Base-by-base conservation (phyloP, 2,797 vertebrate species). In the Silurus lanzhouensis region DNA sequence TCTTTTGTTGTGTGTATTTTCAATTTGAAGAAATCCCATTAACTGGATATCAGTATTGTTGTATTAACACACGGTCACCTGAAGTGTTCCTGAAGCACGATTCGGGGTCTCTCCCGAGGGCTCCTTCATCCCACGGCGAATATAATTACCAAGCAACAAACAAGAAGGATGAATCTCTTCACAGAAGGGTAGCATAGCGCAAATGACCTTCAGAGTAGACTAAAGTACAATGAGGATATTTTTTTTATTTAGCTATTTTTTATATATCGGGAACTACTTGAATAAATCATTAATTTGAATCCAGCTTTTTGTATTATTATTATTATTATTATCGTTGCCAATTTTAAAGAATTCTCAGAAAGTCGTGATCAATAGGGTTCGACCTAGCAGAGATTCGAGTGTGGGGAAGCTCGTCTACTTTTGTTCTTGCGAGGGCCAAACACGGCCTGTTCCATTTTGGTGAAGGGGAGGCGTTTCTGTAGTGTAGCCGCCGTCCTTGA, bases 111-210 rank as follows among this genome's bases (percentile, higher is more conserved):
- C 77, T 68, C 58, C 22, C 31, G 64, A 84, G 67, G 46, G 77
- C 66, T 46, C 75, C 25, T 55, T 12, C 17, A 81, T 38, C 55
- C 75, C 75, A 84, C 68, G 75, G 75, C 22, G 66, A 84, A 79
- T 70, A 63, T 55, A 70, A 80, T 84, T 7, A 10, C 38, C 19
- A 48, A 25, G 61, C 38, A 81, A 85, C 55, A 66, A 81, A 5
- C 44, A 22, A 75, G n/a, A 81, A 72, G 25, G 20, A 25, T 27
- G 63, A 1, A 4, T 27, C 57, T 55, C 68, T 12, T 55, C 38
- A 22, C 25, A 63, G 58, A 66, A 85, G 17, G 12, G 17, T 22
- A 38, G 3, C 44, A 9, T 7, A 44, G 10, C 27, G 10, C 14
- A 25, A 38, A 64, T 74, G 71, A 60, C 80, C 71, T 82, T 82